A percentile compares a stretch with the other conserved stretches of the same genome.
These are phyloP conservation scores for Pseudomyrmex flavicornis DNA, from an alignment of 1,140 invertebrate species.

Conservation along the genomic window DNA sequence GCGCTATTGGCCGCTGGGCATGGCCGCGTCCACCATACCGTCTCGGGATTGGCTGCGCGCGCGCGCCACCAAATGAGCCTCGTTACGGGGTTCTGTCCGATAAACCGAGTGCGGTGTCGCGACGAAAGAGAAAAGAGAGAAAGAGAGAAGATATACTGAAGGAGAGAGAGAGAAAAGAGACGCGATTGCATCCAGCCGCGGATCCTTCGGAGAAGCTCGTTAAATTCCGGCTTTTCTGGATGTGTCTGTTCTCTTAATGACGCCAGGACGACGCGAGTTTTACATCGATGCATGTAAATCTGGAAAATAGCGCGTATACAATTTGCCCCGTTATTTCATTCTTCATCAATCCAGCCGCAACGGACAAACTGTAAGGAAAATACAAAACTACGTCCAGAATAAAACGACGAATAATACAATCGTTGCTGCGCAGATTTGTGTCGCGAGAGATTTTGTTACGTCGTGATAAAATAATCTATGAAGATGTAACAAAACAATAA, in stretches of 20 bases:
- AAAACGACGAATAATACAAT: neutral
- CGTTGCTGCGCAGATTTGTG: neutral
- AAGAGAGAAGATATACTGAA: neutral
- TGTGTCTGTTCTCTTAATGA: conserved; percentile 47
- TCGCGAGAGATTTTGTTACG: too few relatives aligned
- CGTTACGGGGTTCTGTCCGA: conserved; percentile 54
- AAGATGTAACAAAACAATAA: too few relatives aligned
- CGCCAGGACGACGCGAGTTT: conserved; percentile 37
- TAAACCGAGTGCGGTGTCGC: neutral
- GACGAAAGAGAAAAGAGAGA: neutral
- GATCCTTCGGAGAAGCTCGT: conserved; percentile 58
- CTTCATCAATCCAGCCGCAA: neutral
- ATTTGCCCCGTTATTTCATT: conserved; percentile 10
- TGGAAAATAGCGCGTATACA: neutral
- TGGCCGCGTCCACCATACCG: conserved; percentile 72
- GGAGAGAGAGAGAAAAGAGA: neutral
- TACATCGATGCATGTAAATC: conserved; percentile 1
- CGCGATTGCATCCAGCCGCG: conserved; percentile 52
- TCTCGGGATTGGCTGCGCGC: conserved; percentile 63
- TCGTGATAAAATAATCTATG: too few relatives aligned
- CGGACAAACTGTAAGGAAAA: neutral
- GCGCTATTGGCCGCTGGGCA: conserved; percentile 73
- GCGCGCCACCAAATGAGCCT: conserved; percentile 68
- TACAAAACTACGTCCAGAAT: neutral
- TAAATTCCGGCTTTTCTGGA: conserved; percentile 54